These are phyloP conservation scores for Larimichthys crocea DNA, from an alignment of 2,113 vertebrate species.

Conservation along the genomic window DNA sequence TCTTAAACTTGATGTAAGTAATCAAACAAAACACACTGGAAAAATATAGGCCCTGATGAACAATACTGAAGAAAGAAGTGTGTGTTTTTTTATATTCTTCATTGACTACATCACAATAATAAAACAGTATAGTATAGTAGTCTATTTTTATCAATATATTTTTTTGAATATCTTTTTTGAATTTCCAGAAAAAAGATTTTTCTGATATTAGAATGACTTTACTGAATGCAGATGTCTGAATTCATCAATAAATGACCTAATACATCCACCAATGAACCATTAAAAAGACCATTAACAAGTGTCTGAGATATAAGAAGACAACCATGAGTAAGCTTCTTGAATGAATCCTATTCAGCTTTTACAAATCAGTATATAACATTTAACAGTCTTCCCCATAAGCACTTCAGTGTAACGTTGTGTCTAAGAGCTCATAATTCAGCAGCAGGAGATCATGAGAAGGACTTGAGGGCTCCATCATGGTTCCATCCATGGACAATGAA, in stretches of 20 bases:
- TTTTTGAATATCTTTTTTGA: background rate
- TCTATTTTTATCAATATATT: background rate
- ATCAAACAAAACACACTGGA: too few species aligned
- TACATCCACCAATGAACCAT: too few species aligned
- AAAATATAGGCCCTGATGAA: too few species aligned
- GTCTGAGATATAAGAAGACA: background rate
- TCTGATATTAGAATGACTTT: background rate
- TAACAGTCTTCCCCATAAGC: background rate
- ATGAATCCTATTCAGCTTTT: background rate
- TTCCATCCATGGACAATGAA: constrained; percentile 2
- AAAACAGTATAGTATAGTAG: too few species aligned
- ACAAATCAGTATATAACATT: background rate
- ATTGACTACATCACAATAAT: background rate
- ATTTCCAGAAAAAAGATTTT: background rate
- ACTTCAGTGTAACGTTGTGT: background rate
- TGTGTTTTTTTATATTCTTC: background rate
- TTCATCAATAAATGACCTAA: background rate
- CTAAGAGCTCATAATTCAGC: background rate
- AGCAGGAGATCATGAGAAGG: background rate
- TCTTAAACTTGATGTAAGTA: too few species aligned
- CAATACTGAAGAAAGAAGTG: background rate
- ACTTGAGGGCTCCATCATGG: background rate
- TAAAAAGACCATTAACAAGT: background rate
- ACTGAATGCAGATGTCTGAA: background rate
- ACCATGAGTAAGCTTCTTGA: background rate